Evolutionary conservation across 1,140 invertebrate genomes (phyloP).

Genomic region (Drosophila bocqueti): DNA sequence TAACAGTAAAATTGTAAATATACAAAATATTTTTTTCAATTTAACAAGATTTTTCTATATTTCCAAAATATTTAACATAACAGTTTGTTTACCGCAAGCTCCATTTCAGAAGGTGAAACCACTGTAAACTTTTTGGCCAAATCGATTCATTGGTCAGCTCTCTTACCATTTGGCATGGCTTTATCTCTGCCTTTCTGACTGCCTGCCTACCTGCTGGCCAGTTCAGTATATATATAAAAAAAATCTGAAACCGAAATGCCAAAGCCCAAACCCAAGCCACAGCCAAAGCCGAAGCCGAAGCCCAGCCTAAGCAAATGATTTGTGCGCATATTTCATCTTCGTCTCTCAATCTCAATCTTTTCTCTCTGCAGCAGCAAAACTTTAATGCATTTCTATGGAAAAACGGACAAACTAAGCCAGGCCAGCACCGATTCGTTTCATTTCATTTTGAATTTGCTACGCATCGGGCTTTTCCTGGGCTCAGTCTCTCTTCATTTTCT

Average conservation of each 20-base stretch:
- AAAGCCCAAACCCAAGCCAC: constrained; percentile 24
- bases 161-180: constrained; percentile 43
- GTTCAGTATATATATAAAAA: constrained; percentile 10
- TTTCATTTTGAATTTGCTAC: constrained; percentile 81
- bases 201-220: constrained; percentile 60
- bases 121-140: constrained; percentile 40
- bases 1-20: no score
- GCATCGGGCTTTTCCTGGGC: constrained; percentile 50
- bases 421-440: constrained; percentile 67
- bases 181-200: constrained; percentile 27
- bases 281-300: constrained; percentile 33
- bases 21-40: background rate
- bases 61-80: background rate
- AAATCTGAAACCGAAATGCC: background rate
- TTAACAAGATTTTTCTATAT: background rate
- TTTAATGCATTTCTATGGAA: constrained; percentile 75
- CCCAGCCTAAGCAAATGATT: constrained; percentile 66
- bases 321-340: constrained; percentile 76
- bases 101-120: background rate
- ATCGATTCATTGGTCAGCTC: constrained; percentile 52
- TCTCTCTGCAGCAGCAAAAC: constrained; percentile 36
- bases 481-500: constrained; percentile 50
- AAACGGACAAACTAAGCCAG: constrained; percentile 38
- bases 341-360: constrained; percentile 43
- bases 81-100: background rate